A percentile compares a stretch with the other conserved stretches of the same genome.
Evolutionary conservation across 2,888 invertebrate species (phyloP).

Genomic region (Apamea crenata): DNA sequence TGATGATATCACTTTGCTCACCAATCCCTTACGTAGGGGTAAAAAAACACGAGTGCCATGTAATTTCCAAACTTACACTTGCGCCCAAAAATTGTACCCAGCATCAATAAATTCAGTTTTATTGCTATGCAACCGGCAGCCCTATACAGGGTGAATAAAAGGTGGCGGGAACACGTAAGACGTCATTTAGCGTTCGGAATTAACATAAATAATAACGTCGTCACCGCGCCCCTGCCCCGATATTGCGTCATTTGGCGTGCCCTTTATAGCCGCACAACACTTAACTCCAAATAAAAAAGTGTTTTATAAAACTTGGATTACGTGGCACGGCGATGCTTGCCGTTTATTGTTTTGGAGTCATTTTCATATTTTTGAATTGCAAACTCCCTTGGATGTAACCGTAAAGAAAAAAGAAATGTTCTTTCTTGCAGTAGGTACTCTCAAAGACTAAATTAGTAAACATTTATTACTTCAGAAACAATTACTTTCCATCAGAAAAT

Average conservation of each 20-base stretch:
- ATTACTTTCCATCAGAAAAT: background rate
- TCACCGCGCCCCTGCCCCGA: slow-evolving; percentile 78
- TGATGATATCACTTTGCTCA: slow-evolving; percentile 4
- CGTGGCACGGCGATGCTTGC: slow-evolving; percentile 69
- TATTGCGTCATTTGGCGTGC: slow-evolving; percentile 87
- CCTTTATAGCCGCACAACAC: slow-evolving; percentile 85
- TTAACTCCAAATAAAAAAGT: slow-evolving; percentile 87
- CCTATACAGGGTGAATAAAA: slow-evolving; percentile 74
- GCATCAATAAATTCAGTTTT: slow-evolving; percentile 66
- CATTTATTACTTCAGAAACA: background rate
- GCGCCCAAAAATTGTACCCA: slow-evolving; percentile 49
- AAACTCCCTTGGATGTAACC: slow-evolving; percentile 26
- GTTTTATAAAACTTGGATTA: slow-evolving; percentile 83
- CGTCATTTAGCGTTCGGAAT: slow-evolving; percentile 88
- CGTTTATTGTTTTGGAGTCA: slow-evolving; percentile 66
- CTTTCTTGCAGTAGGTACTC: background rate
- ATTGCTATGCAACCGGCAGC: slow-evolving; percentile 68
- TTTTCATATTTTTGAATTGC: slow-evolving; percentile 64
- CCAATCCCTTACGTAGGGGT: slow-evolving; percentile 17
- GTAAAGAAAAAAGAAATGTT: background rate
- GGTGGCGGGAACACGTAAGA: slow-evolving; percentile 86
- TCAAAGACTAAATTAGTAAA: background rate
- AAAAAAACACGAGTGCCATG: slow-evolving; percentile 47
- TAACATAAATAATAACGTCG: slow-evolving; percentile 91
- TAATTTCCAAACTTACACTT: slow-evolving; percentile 62